phyloP scores from a whole-genome alignment of 2,113 vertebrate genomes.

The Notarius quadriscutis region DNA sequence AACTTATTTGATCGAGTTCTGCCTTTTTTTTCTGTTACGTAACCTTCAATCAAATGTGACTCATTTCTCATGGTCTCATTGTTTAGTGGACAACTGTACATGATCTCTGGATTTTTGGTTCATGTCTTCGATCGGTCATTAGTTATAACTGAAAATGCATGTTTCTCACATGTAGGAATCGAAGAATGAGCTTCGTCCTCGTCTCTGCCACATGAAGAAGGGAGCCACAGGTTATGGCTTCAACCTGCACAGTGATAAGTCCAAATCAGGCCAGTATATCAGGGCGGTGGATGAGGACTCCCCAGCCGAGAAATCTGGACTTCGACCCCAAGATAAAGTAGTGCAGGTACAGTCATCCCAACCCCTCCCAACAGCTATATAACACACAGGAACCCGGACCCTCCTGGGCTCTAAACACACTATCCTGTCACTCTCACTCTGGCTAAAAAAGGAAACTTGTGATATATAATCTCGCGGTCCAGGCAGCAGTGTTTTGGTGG shows the following conservation, averaged over 20 bases:
- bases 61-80: background rate
- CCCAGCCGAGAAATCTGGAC: slow-evolving; percentile 81
- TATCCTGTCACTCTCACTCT: background rate
- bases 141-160: background rate
- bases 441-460: background rate
- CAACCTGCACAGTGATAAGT: slow-evolving; percentile 95
- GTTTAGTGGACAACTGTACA: background rate
- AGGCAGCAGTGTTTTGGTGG: background rate
- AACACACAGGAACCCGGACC: background rate
- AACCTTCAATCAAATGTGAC: background rate
- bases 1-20: background rate
- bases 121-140: background rate
- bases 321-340: slow-evolving; percentile 88
- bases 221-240: slow-evolving; percentile 90
- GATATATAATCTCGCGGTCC: background rate
- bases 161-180: slow-evolving; percentile 36
- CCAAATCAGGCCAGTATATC: slow-evolving; percentile 91
- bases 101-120: background rate
- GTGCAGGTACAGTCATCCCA: slow-evolving; percentile 78
- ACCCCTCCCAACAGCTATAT: background rate
- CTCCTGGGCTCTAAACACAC: background rate
- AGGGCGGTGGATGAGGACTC: slow-evolving; percentile 90
- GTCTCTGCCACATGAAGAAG: slow-evolving; percentile 87
- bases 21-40: background rate
- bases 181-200: slow-evolving; percentile 77